phyloP scores from a whole-genome alignment of 2,888 invertebrate genomes.

The Petrolisthes manimaculis region DNA sequence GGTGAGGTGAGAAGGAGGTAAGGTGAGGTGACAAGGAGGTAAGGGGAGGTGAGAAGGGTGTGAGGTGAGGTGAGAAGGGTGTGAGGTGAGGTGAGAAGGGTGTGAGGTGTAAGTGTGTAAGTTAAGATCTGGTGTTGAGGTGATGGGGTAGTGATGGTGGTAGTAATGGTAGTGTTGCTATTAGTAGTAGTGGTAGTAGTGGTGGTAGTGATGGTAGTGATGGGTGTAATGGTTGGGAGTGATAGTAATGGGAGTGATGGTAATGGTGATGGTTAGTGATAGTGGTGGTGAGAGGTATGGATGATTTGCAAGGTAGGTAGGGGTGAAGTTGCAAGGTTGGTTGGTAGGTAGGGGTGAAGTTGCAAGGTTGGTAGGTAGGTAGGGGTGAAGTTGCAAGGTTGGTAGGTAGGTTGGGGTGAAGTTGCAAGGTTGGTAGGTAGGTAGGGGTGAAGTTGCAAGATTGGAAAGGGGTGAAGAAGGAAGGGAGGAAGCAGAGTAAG shows the following conservation, averaged over 20 bases:
- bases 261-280: neutral
- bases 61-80: neutral
- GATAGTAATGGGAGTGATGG: neutral
- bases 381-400: neutral
- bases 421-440: neutral
- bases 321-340: neutral
- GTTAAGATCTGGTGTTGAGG: neutral
- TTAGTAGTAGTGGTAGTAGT: too few species aligned
- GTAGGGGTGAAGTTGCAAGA: neutral
- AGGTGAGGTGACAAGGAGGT: neutral
- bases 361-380: neutral
- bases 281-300: neutral
- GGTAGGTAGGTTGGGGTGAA: neutral
- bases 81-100: neutral
- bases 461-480: neutral
- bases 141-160: neutral
- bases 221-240: neutral
- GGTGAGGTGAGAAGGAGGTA: neutral
- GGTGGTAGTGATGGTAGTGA: neutral
- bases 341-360: neutral
- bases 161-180: too few species aligned
- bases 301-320: neutral
- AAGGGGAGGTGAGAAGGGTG: neutral
- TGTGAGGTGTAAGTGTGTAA: neutral
- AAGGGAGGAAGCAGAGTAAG: neutral